Percentiles rank a stretch among this genome's conserved stretches.
These are phyloP conservation scores for Coptotermes formosanus DNA, from an alignment of 1,140 invertebrate genomes.

Conservation along the genomic window DNA sequence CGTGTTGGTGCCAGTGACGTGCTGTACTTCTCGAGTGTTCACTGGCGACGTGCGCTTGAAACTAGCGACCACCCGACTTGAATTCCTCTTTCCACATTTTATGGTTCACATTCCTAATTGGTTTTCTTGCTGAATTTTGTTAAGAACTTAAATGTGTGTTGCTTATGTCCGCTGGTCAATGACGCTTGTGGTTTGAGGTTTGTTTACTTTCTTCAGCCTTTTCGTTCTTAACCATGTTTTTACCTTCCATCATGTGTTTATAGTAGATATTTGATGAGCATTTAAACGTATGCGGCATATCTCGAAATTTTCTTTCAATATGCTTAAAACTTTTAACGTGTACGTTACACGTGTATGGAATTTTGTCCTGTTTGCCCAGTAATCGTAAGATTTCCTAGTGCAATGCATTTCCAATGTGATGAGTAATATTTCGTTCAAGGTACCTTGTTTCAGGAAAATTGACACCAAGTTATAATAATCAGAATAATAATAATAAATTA, in stretches of 20 bases:
- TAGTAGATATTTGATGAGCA: conserved; percentile 16
- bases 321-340: not conserved
- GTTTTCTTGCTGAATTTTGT: not conserved
- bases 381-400: not conserved
- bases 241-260: not conserved
- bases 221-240: not conserved
- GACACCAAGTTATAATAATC: too few species aligned
- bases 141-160: not conserved
- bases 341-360: not conserved
- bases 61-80: not conserved
- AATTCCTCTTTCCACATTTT: not conserved
- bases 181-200: not conserved
- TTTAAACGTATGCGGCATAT: not conserved
- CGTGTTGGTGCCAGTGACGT: not conserved
- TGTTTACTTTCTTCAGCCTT: conserved; percentile 10
- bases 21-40: not conserved
- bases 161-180: not conserved
- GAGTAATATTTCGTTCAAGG: not conserved
- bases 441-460: not conserved
- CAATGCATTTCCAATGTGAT: not conserved
- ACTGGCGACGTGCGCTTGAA: not conserved
- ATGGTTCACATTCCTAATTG: conserved; percentile 11
- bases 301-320: not conserved
- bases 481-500: too few species aligned
- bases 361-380: too few species aligned